Conservation (phyloP, 2,797 vertebrate species). For the Oreochromis mossambicus region DNA sequence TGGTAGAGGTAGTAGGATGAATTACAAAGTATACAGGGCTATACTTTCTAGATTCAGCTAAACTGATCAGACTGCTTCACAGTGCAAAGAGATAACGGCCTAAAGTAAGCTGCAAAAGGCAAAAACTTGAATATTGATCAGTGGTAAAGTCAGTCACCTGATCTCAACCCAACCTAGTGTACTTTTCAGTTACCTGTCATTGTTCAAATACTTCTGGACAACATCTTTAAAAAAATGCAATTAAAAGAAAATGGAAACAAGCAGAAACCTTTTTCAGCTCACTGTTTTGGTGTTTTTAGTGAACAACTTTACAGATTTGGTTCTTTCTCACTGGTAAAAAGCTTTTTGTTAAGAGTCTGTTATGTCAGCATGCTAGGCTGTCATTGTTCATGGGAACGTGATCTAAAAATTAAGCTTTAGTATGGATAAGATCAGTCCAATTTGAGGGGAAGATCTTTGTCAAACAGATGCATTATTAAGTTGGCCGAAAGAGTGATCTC, state of each 20-base stretch:
- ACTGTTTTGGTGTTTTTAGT: accelerated
- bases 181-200: background rate
- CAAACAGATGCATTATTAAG: background rate
- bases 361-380: background rate
- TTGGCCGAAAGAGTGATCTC: background rate
- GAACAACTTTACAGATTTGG: background rate
- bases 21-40: background rate
- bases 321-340: background rate
- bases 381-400: background rate
- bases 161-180: background rate
- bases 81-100: background rate
- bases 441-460: background rate
- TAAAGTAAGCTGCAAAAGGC: background rate
- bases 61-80: background rate
- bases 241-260: background rate
- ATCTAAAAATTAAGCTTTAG: background rate
- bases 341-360: background rate
- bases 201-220: background rate
- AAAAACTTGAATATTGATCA: background rate
- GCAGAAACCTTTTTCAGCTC: background rate
- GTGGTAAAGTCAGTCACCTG: background rate
- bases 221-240: background rate
- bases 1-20: background rate
- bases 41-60: background rate
- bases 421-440: background rate